Base-by-base conservation (phyloP, 2,888 invertebrate genomes). In the Drosophila robusta region DNA sequence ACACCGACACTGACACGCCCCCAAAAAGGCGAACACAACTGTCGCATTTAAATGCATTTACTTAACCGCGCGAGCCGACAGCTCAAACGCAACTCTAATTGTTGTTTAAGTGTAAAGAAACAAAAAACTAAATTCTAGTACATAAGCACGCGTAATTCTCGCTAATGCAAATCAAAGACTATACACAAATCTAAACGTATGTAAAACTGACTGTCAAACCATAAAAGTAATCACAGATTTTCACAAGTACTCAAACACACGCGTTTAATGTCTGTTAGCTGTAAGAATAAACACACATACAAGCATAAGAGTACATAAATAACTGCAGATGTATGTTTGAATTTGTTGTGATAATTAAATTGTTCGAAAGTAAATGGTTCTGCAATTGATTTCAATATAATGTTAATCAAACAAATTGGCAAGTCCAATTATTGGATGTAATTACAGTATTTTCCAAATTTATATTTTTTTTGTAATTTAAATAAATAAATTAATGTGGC, bases 11-110 rank as follows among this genome's bases (percentile, higher is more conserved):
- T 41, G 41, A 67, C 54, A 70, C 57, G 64, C 65, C 42, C 7
- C 47, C 8, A 60, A 34, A 55, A 14, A 54, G 11, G 11, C 24
- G 64, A 55, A 49, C 44, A 68, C 32, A 52, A 50, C 44, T 67
- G 50, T 67, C 38, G 75, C 70, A 83, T 82, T 83, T 83, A 63
- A 66, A 70, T 63, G 85, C 78, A 83, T 87, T 87, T 87, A 87
- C 62, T 52, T 55, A 66, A 58, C 55, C 45, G 45, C 56, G 46
- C 16, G 9, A 47, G 29, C 56, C 41, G 18, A 34, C 12, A 22
- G 38, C 47, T 58, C 54, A 44, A 52, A 67, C 45, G 42, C 14
- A 64, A 71, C 51, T 64, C 42, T 75, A 62, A 62, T 58, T 69
- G 68, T 79, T 79, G 75, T 82, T 67, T 77, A 77, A 69, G 68